A percentile compares a stretch with the other conserved stretches of the same genome.
phyloP scores from a whole-genome alignment of 2,797 vertebrate species.

The Micropoecilia bifurca region DNA sequence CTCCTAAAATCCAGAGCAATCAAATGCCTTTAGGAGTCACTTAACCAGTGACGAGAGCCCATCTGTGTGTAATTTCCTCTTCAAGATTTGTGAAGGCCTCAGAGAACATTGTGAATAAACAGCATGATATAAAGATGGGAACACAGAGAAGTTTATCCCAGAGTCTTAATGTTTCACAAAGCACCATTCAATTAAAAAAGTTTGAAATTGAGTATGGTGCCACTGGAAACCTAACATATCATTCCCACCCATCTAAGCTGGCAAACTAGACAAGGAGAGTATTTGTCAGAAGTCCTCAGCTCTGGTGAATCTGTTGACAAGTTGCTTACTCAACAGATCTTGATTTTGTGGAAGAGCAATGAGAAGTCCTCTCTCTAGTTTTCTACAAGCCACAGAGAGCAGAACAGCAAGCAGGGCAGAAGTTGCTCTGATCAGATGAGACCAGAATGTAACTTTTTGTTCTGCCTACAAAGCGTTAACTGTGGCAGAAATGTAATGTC shows the following conservation, averaged over 20 bases:
- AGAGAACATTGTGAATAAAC: background rate
- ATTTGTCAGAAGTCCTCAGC: background rate
- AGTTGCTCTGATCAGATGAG: background rate
- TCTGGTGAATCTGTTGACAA: background rate
- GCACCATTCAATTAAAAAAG: background rate
- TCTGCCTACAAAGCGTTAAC: background rate
- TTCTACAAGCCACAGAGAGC: background rate
- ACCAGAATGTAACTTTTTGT: background rate
- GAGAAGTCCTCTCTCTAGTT: background rate
- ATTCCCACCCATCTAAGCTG: background rate
- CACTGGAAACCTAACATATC: background rate
- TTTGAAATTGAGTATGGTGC: background rate
- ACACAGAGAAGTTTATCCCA: background rate
- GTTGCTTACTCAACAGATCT: background rate
- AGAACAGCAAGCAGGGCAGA: background rate
- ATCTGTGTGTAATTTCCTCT: background rate
- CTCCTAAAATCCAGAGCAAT: background rate
- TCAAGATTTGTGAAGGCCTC: background rate
- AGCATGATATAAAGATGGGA: background rate
- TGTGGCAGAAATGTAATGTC: background rate
- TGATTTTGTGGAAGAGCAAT: background rate
- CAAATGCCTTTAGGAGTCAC: background rate
- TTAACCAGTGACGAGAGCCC: background rate
- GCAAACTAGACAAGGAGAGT: background rate
- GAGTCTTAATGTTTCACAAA: background rate